A percentile compares a stretch with the other conserved stretches of the same genome.
phyloP scores from a whole-genome alignment of 2,797 vertebrate species.

The Oryzias dopingdopingensis region DNA sequence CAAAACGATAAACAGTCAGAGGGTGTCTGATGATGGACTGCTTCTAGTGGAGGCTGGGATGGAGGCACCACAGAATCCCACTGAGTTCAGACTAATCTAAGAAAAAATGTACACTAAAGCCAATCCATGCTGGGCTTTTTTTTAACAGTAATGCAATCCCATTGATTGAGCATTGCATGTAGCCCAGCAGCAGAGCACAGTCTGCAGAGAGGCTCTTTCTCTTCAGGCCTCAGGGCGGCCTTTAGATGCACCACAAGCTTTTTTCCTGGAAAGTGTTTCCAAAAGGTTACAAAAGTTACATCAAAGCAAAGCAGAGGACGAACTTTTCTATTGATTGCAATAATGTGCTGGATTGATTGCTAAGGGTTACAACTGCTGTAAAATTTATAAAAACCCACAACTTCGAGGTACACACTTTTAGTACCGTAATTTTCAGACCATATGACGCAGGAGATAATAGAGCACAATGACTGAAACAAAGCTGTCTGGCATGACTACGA shows the following conservation, averaged over 20 bases:
- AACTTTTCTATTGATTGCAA: constrained; percentile 44
- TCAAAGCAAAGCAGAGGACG: constrained; percentile 31
- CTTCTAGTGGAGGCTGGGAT: not conserved
- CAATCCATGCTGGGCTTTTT: constrained; percentile 29
- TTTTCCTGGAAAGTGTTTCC: constrained; percentile 45
- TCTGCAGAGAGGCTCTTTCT: constrained; percentile 47
- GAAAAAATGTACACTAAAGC: constrained; percentile 24
- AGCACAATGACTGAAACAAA: too few relatives aligned
- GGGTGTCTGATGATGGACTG: too few relatives aligned
- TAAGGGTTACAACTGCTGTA: too few relatives aligned
- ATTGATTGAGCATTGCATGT: constrained; percentile 52
- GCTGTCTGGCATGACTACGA: too few relatives aligned
- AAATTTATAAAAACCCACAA: too few relatives aligned
- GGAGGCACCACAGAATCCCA: too few relatives aligned
- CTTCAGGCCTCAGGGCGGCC: constrained; percentile 46
- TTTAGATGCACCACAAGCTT: constrained; percentile 57
- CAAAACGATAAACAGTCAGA: not conserved
- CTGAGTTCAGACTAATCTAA: too few relatives aligned
- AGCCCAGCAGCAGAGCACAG: constrained; percentile 42
- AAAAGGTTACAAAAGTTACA: constrained; percentile 44
- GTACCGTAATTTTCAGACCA: too few relatives aligned
- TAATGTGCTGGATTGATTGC: constrained; percentile 49
- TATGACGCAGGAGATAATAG: too few relatives aligned
- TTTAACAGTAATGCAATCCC: constrained; percentile 44
- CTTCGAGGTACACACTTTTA: too few relatives aligned